Base-by-base conservation (phyloP, 1,140 invertebrate genomes). In the Calliopsis andreniformis region DNA sequence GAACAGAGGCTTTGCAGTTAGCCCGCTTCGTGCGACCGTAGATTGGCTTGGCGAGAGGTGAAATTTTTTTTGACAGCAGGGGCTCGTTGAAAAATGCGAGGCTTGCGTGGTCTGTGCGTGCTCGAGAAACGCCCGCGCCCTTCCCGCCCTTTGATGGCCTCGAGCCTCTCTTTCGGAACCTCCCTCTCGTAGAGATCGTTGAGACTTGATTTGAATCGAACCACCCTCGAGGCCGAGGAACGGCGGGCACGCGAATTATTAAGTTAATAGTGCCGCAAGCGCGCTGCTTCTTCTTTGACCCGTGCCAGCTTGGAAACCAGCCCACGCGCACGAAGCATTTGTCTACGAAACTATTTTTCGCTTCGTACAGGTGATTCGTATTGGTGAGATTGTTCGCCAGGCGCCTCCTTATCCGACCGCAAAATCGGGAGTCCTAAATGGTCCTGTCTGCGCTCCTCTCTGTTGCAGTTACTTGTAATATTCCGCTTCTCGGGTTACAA, bases 21-120 rank as follows among this genome's bases (percentile, higher is more conserved):
- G n/a, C n/a, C n/a, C n/a, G n/a, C n/a, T n/a, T n/a, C n/a, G n/a
- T n/a, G n/a, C n/a, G n/a, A n/a, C n/a, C n/a, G n/a, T 51, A 69
- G 49, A 73, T 63, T 39, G 45, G 47, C 28, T n/a, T 32, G 43
- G 20, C 69, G 61, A 49, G 56, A 42, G 32, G 51, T 43, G 39
- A 51, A 72, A 51, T 81, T 70, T 70, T 68, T 69, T 43, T 51
- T 63, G 63, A 49, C 32, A 25, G 23, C 43, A 47, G 32, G 45
- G 39, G 68, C 35, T 68, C 56, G 71, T 85, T 85, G 82, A 85
- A 79, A 85, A 85, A 85, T 85, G 82, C 67, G 70, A 79, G 23
- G 3, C 43, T 85, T 49, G 82, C 83, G 82, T 85, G 82, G 83
- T 18, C 56, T 51, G 76, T 67, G 82, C 81, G 79, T 73, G 79